Percentiles rank a stretch among this genome's conserved stretches.
phyloP scores from a whole-genome alignment of 2,888 invertebrate species.

The Lobophora halterata region DNA sequence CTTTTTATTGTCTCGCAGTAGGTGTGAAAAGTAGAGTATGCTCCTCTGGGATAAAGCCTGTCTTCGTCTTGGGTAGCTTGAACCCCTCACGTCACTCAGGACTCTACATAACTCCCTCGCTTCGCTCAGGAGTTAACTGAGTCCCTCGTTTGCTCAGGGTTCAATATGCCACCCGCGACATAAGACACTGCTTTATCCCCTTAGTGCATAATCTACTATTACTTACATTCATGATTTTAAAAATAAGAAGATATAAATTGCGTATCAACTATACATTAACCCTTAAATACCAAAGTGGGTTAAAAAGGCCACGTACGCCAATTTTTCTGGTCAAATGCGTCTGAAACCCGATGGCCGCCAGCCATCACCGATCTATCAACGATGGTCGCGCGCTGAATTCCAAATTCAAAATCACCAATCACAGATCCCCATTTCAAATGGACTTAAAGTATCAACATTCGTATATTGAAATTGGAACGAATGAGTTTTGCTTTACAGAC shows the following conservation, averaged over 20 bases:
- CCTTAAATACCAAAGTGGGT: conserved; percentile 36
- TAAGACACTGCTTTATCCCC: too few species aligned
- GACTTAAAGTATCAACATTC: conserved; percentile 53
- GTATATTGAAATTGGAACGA: conserved; percentile 66
- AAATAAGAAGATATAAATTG: conserved; percentile 29
- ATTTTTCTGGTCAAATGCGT: conserved; percentile 77
- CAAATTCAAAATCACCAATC: conserved; percentile 73
- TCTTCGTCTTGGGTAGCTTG: too few species aligned
- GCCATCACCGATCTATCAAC: conserved; percentile 72
- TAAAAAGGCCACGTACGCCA: conserved; percentile 54
- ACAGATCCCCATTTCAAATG: conserved; percentile 54
- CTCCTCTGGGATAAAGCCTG: too few species aligned
- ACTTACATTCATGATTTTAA: not conserved
- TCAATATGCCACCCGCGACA: too few species aligned
- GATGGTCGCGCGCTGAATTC: conserved; percentile 66
- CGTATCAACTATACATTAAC: conserved; percentile 33
- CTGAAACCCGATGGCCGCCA: conserved; percentile 32
- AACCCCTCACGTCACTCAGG: too few species aligned
- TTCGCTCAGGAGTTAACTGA: too few species aligned
- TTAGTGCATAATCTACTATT: too few species aligned
- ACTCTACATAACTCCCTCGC: too few species aligned
- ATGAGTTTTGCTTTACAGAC: conserved; percentile 58
- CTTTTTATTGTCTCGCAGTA: too few species aligned
- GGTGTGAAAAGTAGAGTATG: too few species aligned
- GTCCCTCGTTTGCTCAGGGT: too few species aligned